Evolutionary conservation across 2,888 invertebrate genomes (phyloP).

Genomic region (Drosophila subsilvestris): DNA sequence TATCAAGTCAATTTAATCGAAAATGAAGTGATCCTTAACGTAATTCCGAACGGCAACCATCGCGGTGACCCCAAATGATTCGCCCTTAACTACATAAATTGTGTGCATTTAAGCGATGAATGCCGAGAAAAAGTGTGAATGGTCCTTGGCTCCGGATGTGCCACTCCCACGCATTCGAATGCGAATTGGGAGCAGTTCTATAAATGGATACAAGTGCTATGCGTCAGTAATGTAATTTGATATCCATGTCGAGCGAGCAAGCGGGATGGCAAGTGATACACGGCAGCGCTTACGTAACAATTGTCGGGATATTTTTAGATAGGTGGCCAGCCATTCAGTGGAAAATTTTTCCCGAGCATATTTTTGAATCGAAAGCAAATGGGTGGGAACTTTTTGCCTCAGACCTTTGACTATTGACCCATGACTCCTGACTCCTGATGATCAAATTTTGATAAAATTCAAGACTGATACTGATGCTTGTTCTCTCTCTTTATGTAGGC

Average conservation of each 20-base stretch:
- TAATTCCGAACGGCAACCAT: slow-evolving; percentile 11
- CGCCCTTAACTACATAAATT: slow-evolving; percentile 22
- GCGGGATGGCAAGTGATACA: slow-evolving; percentile 47
- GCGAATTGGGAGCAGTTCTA: slow-evolving; percentile 53
- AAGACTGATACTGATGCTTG: slow-evolving; percentile 13
- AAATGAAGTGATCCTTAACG: slow-evolving; percentile 30
- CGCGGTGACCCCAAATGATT: slow-evolving; percentile 9
- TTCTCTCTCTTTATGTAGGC: slow-evolving; percentile 86
- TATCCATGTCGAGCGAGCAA: slow-evolving; percentile 41
- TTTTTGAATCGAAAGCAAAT: slow-evolving; percentile 10
- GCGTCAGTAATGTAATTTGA: slow-evolving; percentile 65
- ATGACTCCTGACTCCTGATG: neutral
- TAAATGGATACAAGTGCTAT: slow-evolving; percentile 63
- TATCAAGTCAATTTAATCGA: neutral
- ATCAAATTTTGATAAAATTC: neutral
- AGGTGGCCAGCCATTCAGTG: slow-evolving; percentile 3
- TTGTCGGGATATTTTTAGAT: slow-evolving; percentile 33
- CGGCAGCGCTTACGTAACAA: slow-evolving; percentile 59
- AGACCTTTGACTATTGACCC: slow-evolving; percentile 7
- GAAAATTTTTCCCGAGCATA: slow-evolving; percentile 35
- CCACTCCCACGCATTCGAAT: slow-evolving; percentile 17
- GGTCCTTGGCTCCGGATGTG: slow-evolving; percentile 36
- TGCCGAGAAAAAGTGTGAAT: slow-evolving; percentile 43
- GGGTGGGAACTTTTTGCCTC: neutral
- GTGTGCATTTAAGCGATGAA: neutral